These are phyloP conservation scores for Nipponacmea schrenckii DNA, from an alignment of 2,888 invertebrate genomes.

Conservation along the genomic window DNA sequence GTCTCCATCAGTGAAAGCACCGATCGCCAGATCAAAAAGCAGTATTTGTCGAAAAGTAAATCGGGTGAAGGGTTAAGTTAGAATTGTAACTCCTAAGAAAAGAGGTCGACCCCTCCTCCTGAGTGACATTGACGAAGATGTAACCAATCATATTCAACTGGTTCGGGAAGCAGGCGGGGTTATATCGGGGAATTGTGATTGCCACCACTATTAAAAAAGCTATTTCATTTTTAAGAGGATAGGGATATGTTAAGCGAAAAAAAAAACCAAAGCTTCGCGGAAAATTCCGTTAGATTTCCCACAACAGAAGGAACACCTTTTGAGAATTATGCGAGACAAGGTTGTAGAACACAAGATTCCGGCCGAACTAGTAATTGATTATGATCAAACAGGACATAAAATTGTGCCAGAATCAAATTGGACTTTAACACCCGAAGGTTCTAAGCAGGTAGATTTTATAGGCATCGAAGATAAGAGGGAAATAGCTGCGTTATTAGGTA, in stretches of 20 bases:
- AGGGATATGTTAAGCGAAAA: background rate
- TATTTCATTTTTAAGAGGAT: background rate
- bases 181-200: too few relatives aligned
- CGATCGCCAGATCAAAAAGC: too few relatives aligned
- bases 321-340: background rate
- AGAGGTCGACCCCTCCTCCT: background rate
- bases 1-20: too few relatives aligned
- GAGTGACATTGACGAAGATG: background rate
- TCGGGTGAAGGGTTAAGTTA: too few relatives aligned
- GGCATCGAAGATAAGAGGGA: conserved; percentile 33
- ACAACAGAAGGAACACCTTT: background rate
- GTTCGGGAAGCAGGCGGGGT: too few relatives aligned
- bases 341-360: conserved; percentile 19
- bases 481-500: conserved; percentile 17
- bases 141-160: background rate
- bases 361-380: conserved; percentile 24
- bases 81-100: background rate
- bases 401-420: conserved; percentile 27
- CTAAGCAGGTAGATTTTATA: conserved; percentile 18
- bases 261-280: too few relatives aligned
- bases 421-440: conserved; percentile 23
- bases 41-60: too few relatives aligned
- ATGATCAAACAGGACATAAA: conserved; percentile 27
- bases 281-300: too few relatives aligned
- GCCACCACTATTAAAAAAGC: background rate